Evolutionary conservation across 2,888 invertebrate genomes (phyloP).

Genomic region (Scelioninae gen. 1): DNA sequence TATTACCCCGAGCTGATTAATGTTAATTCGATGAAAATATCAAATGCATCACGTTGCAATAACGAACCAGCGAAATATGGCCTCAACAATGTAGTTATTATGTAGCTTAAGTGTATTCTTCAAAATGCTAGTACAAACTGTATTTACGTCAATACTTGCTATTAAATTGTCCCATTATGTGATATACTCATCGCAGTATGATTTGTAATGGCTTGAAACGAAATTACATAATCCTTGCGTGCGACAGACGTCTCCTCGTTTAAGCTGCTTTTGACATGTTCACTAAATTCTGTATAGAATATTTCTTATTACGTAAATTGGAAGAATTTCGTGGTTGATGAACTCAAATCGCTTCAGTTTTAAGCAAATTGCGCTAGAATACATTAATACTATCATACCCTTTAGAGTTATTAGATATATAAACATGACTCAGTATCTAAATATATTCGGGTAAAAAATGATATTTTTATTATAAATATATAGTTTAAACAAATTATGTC

Average conservation of each 20-base stretch:
- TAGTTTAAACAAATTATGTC: no score
- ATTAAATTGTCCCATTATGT: conserved; percentile 19
- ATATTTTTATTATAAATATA: no score
- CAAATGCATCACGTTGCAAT: no score
- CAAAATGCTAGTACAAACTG: background rate
- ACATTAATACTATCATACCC: background rate
- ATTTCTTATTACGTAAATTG: conserved; percentile 10
- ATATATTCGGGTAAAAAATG: no score
- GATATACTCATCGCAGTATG: conserved; percentile 6
- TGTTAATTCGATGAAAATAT: no score
- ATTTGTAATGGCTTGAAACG: conserved; percentile 13
- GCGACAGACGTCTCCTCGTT: background rate
- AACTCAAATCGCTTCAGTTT: conserved; percentile 5
- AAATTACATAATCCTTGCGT: background rate
- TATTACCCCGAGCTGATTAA: no score
- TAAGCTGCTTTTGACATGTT: conserved; percentile 10
- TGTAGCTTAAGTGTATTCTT: background rate
- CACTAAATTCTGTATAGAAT: conserved; percentile 12
- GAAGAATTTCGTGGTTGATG: conserved; percentile 7
- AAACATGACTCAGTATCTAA: no score
- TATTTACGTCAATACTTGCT: conserved; percentile 22
- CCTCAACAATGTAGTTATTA: no score
- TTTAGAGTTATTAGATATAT: no score
- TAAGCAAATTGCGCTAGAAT: background rate
- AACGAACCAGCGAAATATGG: no score